Base-by-base conservation (phyloP, 1,140 invertebrate species). In the Lycorma delicatula region DNA sequence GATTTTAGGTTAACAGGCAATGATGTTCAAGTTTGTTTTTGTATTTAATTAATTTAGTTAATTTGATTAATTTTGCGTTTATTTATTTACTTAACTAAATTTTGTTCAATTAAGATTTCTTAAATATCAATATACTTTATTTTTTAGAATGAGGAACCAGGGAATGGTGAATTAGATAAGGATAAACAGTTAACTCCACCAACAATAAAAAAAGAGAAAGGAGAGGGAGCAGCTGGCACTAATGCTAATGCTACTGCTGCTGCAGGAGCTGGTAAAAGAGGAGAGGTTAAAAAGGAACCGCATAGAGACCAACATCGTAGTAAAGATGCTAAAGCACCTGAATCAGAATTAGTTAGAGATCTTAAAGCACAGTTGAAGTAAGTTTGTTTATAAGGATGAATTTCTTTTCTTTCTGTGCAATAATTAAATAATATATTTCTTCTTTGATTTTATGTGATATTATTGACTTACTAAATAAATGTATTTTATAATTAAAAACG, bases 291-390 rank as follows among this genome's bases (percentile, higher is more conserved):
- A 59, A 81, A 80, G 64, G 78, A 80, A 53, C 64, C 56, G 64
- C 60, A 61, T 31, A 41, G 60, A 4, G 58, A 63, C 27, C 60
- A 57, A 70, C 69, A 70, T 60, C 48, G 68, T 70, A 60, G 73
- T 62, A 69, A 77, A 71, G 73, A 72, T 65, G 74, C 73, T 67
- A 80, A 75, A 69, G 79, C 74, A 73, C 75, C 66, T 64, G 80
- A 79, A 66, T 75, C 73, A 13, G 79, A 81, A 60, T 66, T 79
- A 27, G 80, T 97, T 47, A 82, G 92, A 63, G 93, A 97, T 70
- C 75, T 96, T 20, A 89, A 91, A 69, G 84, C 86, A 56, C 92
- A 97, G 74, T 75, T 97, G 12, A 97, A 97, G 91, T 94, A 79
- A 74, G 79, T 53, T 55, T n/a, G n/a, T n/a, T n/a, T n/a, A n/a